These are phyloP conservation scores for Andrena bucephala DNA, from an alignment of 2,888 invertebrate species.

Conservation along the genomic window DNA sequence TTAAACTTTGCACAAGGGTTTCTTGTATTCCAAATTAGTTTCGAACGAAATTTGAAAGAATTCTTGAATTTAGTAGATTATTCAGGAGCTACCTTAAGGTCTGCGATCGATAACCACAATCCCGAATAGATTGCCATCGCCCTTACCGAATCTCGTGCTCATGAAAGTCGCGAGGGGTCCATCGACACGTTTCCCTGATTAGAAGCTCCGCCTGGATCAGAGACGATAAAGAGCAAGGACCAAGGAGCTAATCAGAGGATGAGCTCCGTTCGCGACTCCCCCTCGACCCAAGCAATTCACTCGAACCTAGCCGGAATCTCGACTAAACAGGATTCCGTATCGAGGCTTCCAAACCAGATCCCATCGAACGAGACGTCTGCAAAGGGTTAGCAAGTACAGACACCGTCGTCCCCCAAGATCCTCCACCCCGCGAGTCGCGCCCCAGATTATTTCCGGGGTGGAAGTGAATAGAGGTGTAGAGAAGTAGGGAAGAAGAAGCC, in stretches of 20 bases:
- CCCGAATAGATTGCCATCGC: too few species aligned
- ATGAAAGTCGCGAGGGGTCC: conserved; percentile 15
- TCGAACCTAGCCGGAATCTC: not conserved
- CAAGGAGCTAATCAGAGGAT: not conserved
- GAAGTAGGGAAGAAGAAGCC: not conserved
- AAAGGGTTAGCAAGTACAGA: too few species aligned
- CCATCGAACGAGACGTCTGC: too few species aligned
- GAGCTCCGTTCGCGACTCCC: not conserved
- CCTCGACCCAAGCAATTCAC: not conserved
- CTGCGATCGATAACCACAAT: too few species aligned
- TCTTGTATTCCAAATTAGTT: too few species aligned
- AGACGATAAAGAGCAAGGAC: not conserved
- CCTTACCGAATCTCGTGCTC: too few species aligned
- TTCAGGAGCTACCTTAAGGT: too few species aligned
- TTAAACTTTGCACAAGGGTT: too few species aligned
- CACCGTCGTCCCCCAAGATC: not conserved
- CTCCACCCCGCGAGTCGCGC: not conserved
- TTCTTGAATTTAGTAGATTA: too few species aligned
- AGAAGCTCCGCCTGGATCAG: conserved; percentile 1
- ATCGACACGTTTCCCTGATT: conserved; percentile 14
- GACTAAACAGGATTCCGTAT: not conserved
- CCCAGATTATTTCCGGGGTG: conserved; percentile 35
- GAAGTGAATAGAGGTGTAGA: not conserved
- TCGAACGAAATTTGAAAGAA: too few species aligned
- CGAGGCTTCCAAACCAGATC: too few species aligned